Base-by-base conservation (phyloP, 2,888 invertebrate genomes). In the Erebia palarica region DNA sequence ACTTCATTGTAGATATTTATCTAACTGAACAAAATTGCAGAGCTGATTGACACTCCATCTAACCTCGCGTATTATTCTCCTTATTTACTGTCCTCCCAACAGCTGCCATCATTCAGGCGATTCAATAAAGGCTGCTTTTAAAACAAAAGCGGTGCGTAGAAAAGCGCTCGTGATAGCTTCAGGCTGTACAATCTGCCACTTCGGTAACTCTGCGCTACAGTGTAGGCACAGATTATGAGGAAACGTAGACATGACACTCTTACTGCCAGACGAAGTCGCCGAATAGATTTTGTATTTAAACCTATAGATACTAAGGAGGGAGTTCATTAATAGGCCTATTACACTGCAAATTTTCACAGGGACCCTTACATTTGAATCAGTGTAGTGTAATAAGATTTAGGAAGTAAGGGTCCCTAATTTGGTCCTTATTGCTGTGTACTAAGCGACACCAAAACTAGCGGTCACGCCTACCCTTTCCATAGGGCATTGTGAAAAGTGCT, bases 171-270 rank as follows among this genome's bases (percentile, higher is more conserved):
- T 91, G 91, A 91, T 85, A 79, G 85, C 91, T 87, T 73, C 81
- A 74, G 91, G 91, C 87, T 18, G 82, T 82, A 79, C 86, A 84
- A 82, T 83, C 89, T 90, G 91, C 92, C 90, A 91, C 90, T 89
- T 86, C 88, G 89, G 89, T 87, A 89, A 90, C 88, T 86, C 81
- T 81, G 81, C 77, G 81, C 82, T 84, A 82, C 79, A 79, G 81
- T 72, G 75, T 65, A 69, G 64, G 11, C 81, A 80, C 68, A 81
- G 83, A 82, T 57, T 77, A 78, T 53, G 59, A 36, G 0, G 18
- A 36, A 74, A 16, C 21, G 13, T 21, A 71, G 75, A 75, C 44
- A 36, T 47, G 71, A 49, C 68, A 69, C 44, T 27, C 14, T 53
- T 51, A 27, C 59, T 27, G 21, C n/a, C 18, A 5, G n/a, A 53